phyloP scores from a whole-genome alignment of 2,888 invertebrate species.

The Leptopilina syphax region DNA sequence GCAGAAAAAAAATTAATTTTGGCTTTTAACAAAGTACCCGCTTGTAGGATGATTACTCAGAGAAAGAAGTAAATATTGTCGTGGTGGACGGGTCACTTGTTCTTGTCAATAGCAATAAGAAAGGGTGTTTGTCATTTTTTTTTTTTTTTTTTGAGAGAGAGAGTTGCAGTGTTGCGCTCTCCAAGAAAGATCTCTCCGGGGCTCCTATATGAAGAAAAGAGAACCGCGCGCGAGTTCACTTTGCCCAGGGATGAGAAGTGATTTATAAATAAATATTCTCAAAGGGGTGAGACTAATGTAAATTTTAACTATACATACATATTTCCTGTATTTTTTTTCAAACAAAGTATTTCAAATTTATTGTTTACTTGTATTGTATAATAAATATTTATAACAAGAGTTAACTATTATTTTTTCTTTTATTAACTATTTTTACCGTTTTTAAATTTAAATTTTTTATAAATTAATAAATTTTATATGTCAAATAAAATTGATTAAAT shows the following conservation, averaged over 20 bases:
- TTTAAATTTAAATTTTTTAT: too few relatives aligned
- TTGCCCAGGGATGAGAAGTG: constrained; percentile 59
- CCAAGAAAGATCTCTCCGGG: constrained; percentile 41
- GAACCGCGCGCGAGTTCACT: constrained; percentile 33
- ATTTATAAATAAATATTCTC: constrained; percentile 67
- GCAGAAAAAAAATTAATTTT: constrained; percentile 17
- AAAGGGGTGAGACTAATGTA: constrained; percentile 67
- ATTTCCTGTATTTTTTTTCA: constrained; percentile 55
- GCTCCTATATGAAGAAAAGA: constrained; percentile 40
- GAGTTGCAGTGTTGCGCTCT: not conserved
- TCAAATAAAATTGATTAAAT: too few relatives aligned
- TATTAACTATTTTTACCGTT: too few relatives aligned
- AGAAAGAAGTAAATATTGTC: not conserved
- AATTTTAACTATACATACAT: constrained; percentile 71
- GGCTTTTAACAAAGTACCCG: constrained; percentile 16
- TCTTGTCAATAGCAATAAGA: constrained; percentile 19
- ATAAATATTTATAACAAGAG: too few relatives aligned
- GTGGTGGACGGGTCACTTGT: constrained; percentile 24
- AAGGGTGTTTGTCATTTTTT: constrained; percentile 30
- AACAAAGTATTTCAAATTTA: constrained; percentile 32
- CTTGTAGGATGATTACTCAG: constrained; percentile 5
- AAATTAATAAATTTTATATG: too few relatives aligned
- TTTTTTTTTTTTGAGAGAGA: too few relatives aligned
- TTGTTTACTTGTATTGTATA: too few relatives aligned
- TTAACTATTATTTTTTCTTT: too few relatives aligned